Percentiles rank a stretch among this genome's conserved stretches.
phyloP scores from a whole-genome alignment of 2,113 vertebrate genomes.

The Cariama cristata region DNA sequence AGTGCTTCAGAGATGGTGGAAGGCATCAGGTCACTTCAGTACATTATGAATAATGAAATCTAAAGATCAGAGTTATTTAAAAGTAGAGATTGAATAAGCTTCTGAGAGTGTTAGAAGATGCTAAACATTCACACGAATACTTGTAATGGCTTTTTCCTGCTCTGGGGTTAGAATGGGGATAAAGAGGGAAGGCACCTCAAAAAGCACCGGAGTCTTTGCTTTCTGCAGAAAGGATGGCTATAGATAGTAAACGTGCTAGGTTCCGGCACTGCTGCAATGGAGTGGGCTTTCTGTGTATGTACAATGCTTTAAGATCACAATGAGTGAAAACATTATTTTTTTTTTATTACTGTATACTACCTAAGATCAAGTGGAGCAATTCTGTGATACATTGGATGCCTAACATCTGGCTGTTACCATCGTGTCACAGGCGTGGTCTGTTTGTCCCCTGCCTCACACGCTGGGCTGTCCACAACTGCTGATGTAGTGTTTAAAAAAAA shows the following conservation, averaged over 20 bases:
- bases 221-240: neutral
- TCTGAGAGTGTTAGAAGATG: neutral
- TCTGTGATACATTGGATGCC: neutral
- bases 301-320: neutral
- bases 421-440: accelerated
- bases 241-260: neutral
- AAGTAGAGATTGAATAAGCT: neutral
- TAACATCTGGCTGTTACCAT: accelerated
- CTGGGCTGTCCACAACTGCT: neutral
- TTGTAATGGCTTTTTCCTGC: neutral
- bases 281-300: neutral
- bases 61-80: neutral
- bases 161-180: neutral
- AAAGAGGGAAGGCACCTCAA: neutral
- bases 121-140: neutral
- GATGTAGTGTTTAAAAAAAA: neutral
- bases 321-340: neutral
- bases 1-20: neutral
- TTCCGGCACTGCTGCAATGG: neutral
- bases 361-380: too few species aligned
- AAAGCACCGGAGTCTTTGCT: neutral
- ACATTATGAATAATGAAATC: neutral
- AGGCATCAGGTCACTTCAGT: neutral
- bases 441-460: accelerated
- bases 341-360: accelerated